These are phyloP conservation scores for Magallana gigas DNA, from an alignment of 1,140 invertebrate species.

Conservation along the genomic window DNA sequence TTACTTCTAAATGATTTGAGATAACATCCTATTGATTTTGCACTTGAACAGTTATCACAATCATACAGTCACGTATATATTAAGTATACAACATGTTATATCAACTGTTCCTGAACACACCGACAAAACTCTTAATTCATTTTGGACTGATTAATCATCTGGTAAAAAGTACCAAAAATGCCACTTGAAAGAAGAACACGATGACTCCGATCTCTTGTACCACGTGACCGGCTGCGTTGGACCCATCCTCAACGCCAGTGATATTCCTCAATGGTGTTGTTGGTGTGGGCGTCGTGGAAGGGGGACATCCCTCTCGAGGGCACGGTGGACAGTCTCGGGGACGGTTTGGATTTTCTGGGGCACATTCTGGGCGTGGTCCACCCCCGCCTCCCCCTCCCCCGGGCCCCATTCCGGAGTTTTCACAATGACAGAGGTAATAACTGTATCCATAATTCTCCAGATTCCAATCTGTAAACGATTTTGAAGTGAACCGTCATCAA, in stretches of 20 bases:
- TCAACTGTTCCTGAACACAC: no score
- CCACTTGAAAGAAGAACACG: neutral
- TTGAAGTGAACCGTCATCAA: no score
- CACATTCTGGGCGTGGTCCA: slow-evolving; percentile 8
- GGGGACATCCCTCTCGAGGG: neutral
- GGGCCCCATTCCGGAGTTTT: neutral
- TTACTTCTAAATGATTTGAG: no score
- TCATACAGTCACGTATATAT: no score
- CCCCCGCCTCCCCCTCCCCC: neutral
- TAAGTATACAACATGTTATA: no score
- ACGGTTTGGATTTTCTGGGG: neutral
- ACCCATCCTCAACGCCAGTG: neutral
- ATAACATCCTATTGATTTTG: no score
- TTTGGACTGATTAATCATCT: no score
- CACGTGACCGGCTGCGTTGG: neutral
- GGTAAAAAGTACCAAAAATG: no score
- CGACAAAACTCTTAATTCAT: no score
- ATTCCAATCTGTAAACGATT: neutral
- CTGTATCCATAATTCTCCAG: neutral
- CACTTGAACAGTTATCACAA: no score
- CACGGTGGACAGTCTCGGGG: neutral
- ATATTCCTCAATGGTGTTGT: neutral
- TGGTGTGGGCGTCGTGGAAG: neutral
- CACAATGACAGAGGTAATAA: slow-evolving; percentile 14
- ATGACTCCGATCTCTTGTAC: neutral